Evolutionary conservation across 23 tunicate species (phyloP).

Genomic region (Botrylloides violaceus): DNA sequence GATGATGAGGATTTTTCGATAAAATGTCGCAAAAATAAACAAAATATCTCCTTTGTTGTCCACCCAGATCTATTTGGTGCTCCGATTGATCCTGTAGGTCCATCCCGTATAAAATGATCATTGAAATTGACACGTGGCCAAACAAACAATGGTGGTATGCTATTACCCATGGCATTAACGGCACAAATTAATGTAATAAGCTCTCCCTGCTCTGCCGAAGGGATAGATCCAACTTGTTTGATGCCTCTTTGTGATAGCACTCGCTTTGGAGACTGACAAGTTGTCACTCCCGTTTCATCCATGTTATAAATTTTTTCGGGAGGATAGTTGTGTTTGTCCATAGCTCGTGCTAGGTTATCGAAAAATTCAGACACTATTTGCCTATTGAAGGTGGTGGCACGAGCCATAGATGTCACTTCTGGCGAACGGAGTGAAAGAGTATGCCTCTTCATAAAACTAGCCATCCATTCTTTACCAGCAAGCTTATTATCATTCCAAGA

Average conservation of each 20-base stretch:
- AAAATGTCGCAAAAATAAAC: constrained; percentile 20
- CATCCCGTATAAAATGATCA: constrained; percentile 20
- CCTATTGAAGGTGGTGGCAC: not conserved
- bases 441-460: not conserved
- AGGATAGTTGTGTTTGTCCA: not conserved
- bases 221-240: not conserved
- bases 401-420: not conserved
- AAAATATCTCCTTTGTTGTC: constrained; percentile 22
- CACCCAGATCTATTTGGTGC: constrained; percentile 24
- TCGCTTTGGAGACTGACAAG: constrained; percentile 14
- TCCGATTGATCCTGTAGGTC: constrained; percentile 24
- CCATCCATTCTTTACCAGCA: not conserved
- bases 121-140: constrained; percentile 17
- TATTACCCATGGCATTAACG: constrained; percentile 34
- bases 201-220: constrained; percentile 18
- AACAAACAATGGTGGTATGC: constrained; percentile 29
- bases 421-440: not conserved
- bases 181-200: constrained; percentile 17
- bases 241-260: not conserved
- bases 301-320: not conserved
- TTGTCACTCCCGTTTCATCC: not conserved
- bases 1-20: constrained; percentile 6
- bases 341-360: not conserved
- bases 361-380: not conserved
- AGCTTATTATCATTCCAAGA: not conserved